Conservation (phyloP, 2,113 vertebrate genomes). For the Meleagris gallopavo region DNA sequence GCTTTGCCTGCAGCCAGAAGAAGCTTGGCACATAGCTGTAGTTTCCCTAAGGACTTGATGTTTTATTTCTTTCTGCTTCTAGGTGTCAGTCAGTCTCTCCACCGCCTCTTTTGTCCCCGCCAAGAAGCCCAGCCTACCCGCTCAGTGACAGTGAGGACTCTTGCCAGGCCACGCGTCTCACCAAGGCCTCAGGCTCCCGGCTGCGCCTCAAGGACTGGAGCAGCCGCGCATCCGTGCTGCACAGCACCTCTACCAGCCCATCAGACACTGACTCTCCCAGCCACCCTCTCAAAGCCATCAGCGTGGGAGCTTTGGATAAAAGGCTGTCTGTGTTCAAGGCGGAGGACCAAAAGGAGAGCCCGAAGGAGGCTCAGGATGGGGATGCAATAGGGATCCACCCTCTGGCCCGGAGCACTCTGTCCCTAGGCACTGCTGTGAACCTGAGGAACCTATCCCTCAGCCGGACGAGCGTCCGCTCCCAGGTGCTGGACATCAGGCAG, state of each 20-base stretch:
- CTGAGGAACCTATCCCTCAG: slow-evolving; percentile 83
- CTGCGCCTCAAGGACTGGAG: slow-evolving; percentile 83
- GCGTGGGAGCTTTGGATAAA: slow-evolving; percentile 89
- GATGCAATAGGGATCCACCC: slow-evolving; percentile 77
- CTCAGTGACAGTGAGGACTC: slow-evolving; percentile 87
- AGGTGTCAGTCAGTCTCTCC: slow-evolving; percentile 94
- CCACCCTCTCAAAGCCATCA: slow-evolving; percentile 84
- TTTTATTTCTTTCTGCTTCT: slow-evolving; percentile 65
- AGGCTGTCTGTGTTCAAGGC: slow-evolving; percentile 85
- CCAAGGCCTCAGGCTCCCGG: slow-evolving; percentile 79
- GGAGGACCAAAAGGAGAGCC: slow-evolving; percentile 78
- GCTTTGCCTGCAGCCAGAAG: background rate
- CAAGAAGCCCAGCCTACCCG: slow-evolving; percentile 80
- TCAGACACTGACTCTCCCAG: slow-evolving; percentile 75
- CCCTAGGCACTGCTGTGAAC: slow-evolving; percentile 79
- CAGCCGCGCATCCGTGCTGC: slow-evolving; percentile 71
- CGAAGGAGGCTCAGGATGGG: slow-evolving; percentile 66
- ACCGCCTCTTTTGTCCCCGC: slow-evolving; percentile 83
- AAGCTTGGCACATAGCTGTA: background rate
- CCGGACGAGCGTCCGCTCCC: slow-evolving; percentile 78
- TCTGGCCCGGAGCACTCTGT: slow-evolving; percentile 85
- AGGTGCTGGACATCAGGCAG: slow-evolving; percentile 87
- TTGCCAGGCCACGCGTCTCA: slow-evolving; percentile 76
- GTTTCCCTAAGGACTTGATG: slow-evolving; percentile 29
- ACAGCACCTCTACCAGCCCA: slow-evolving; percentile 72